A percentile compares a stretch with the other conserved stretches of the same genome.
Evolutionary conservation across 2,113 vertebrate genomes (phyloP).

Genomic region (Oxyruncus cristatus): DNA sequence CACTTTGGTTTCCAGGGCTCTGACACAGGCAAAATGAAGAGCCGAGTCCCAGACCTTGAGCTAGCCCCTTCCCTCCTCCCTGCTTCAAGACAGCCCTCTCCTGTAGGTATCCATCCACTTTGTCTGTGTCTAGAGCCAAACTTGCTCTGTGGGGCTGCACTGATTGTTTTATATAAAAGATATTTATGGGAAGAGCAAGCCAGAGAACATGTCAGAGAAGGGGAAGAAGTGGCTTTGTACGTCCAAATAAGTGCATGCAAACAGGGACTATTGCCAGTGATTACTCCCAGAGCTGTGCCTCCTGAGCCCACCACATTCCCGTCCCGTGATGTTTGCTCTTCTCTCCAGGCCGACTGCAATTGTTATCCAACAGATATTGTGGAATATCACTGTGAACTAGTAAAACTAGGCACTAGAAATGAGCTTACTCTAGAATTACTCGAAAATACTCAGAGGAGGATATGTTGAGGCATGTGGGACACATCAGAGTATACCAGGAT

Average conservation of each 20-base stretch:
- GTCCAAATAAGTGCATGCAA: conserved; percentile 3
- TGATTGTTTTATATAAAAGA: background rate
- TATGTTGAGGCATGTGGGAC: background rate
- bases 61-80: background rate
- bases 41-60: background rate
- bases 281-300: conserved; percentile 30
- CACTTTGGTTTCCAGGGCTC: background rate
- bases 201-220: background rate
- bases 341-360: background rate
- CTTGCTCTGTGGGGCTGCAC: background rate
- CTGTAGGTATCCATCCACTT: accelerated
- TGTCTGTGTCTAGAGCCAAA: background rate
- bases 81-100: background rate
- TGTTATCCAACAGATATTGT: background rate
- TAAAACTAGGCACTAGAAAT: background rate
- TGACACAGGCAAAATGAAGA: background rate
- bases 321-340: background rate
- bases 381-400: background rate
- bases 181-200: background rate
- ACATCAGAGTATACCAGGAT: background rate
- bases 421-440: background rate
- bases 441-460: background rate
- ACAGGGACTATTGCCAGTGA: background rate
- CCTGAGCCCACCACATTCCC: background rate
- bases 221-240: background rate